Percentiles rank a stretch among this genome's conserved stretches.
These are phyloP conservation scores for Valencia hispanica DNA, from an alignment of 2,797 vertebrate species.

Conservation along the genomic window DNA sequence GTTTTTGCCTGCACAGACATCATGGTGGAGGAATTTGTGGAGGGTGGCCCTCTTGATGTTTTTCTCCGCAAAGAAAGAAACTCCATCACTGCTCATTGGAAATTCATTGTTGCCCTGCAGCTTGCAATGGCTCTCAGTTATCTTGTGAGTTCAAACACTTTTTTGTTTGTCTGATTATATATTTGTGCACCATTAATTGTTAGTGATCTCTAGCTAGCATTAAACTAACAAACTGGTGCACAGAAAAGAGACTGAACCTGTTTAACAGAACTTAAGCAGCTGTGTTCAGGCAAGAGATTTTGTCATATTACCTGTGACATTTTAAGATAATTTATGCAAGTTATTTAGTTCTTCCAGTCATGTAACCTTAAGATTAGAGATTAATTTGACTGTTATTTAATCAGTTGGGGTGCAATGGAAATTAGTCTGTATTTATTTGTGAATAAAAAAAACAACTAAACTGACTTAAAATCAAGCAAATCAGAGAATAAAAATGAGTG, in stretches of 20 bases:
- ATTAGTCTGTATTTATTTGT: background rate
- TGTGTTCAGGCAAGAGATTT: slow-evolving; percentile 24
- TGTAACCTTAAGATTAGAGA: background rate
- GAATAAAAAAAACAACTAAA: background rate
- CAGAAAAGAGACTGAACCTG: background rate
- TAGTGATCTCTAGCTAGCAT: background rate
- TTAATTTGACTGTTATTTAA: background rate
- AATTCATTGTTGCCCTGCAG: slow-evolving; percentile 90
- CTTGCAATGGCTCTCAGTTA: slow-evolving; percentile 92
- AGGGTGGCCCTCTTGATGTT: slow-evolving; percentile 91
- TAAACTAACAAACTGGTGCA: background rate
- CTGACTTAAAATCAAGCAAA: background rate
- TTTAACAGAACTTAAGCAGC: slow-evolving; percentile 16
- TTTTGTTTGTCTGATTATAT: background rate
- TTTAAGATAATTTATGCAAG: slow-evolving; percentile 23
- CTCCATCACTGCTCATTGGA: slow-evolving; percentile 85
- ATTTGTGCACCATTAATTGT: background rate
- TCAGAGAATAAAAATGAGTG: background rate
- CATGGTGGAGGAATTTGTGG: slow-evolving; percentile 92
- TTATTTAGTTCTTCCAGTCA: background rate
- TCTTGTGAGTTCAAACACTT: slow-evolving; percentile 82
- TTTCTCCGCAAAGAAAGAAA: slow-evolving; percentile 86
- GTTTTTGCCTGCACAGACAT: slow-evolving; percentile 82
- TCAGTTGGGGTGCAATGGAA: background rate
- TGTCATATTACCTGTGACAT: slow-evolving; percentile 14